phyloP scores from a whole-genome alignment of 2,113 vertebrate genomes.

The Pavo muticus region DNA sequence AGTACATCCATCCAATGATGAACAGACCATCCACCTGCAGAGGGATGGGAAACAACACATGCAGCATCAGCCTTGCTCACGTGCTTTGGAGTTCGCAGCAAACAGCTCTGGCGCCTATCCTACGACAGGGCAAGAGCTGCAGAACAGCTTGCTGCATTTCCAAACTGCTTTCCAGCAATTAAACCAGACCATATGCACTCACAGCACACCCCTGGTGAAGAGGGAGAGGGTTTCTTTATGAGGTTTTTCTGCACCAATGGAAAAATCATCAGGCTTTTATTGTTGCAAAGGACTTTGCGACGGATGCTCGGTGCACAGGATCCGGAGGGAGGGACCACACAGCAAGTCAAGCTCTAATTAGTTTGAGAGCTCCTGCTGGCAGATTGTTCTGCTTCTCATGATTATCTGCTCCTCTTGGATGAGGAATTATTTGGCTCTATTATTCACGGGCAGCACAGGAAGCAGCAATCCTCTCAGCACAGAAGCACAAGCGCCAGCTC shows the following conservation, averaged over 20 bases:
- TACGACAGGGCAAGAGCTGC: not conserved
- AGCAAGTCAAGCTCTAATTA: not conserved
- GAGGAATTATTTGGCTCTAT: not conserved
- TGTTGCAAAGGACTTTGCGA: slow-evolving; percentile 36
- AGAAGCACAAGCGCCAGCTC: not conserved
- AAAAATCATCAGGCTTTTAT: slow-evolving; percentile 22
- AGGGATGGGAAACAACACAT: not conserved
- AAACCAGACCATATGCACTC: slow-evolving; percentile 11
- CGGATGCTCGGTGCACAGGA: not conserved
- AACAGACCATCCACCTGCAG: slow-evolving; percentile 93
- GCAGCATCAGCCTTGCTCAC: accelerated
- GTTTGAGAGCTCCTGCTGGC: slow-evolving; percentile 8
- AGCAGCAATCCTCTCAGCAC: not conserved
- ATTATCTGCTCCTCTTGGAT: slow-evolving; percentile 15
- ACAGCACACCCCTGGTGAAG: not conserved
- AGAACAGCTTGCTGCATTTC: not conserved
- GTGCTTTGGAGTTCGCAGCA: not conserved
- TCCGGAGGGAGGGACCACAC: slow-evolving; percentile 43
- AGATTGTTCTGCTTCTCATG: not conserved
- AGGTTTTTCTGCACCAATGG: slow-evolving; percentile 23
- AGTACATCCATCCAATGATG: slow-evolving; percentile 98
- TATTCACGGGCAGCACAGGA: slow-evolving; percentile 2
- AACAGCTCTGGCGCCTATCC: not conserved
- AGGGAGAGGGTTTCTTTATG: not conserved
- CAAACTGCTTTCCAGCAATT: slow-evolving; percentile 21